Percentiles rank a stretch among this genome's conserved stretches.
Evolutionary conservation across 2,797 vertebrate genomes (phyloP).

Genomic region (Pangasius krempfi): DNA sequence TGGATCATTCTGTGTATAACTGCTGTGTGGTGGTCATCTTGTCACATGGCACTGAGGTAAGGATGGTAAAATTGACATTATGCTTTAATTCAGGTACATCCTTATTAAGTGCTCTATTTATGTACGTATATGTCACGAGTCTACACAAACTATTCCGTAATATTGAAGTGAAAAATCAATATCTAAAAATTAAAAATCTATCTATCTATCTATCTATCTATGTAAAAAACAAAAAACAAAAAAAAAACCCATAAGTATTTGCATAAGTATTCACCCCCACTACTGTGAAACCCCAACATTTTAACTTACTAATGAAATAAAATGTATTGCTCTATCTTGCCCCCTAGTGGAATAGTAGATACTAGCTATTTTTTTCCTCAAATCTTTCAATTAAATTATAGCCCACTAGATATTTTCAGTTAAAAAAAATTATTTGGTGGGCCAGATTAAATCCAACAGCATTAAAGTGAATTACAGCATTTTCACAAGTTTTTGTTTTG

Average conservation of each 20-base stretch:
- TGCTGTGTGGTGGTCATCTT: constrained; percentile 91
- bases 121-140: background rate
- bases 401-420: background rate
- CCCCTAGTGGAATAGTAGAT: background rate
- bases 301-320: background rate
- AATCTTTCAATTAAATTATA: background rate
- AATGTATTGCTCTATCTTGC: background rate
- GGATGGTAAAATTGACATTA: background rate
- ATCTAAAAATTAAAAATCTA: background rate
- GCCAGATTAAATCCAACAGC: background rate
- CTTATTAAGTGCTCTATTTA: background rate
- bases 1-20: constrained; percentile 81
- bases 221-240: too few species aligned
- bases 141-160: too few species aligned
- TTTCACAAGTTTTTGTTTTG: background rate
- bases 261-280: background rate
- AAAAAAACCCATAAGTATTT: background rate
- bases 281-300: background rate
- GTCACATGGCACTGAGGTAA: constrained; percentile 93
- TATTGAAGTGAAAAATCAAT: too few species aligned
- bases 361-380: background rate
- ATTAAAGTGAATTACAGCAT: background rate
- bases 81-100: background rate
- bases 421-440: background rate
- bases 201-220: background rate